These are phyloP conservation scores for Pelobates fuscus DNA, from an alignment of 2,113 vertebrate genomes.

Conservation along the genomic window DNA sequence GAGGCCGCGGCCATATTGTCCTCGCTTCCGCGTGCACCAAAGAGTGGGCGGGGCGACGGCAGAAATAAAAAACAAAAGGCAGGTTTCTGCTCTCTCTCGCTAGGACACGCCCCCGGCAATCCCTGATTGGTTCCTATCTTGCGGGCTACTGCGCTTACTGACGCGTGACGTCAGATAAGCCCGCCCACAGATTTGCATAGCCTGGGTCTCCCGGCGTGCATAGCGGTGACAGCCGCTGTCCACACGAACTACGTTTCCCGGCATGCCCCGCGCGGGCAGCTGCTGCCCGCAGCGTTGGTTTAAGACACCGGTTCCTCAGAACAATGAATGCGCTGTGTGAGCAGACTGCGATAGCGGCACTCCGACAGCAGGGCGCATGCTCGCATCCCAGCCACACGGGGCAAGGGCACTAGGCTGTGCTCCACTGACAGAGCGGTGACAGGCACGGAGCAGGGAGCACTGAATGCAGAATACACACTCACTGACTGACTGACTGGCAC, in stretches of 20 bases:
- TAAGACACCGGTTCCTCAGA: slow-evolving; percentile 16
- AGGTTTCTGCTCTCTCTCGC: too few species aligned
- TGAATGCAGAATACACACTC: background rate
- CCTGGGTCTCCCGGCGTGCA: slow-evolving; percentile 16
- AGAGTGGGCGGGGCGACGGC: background rate
- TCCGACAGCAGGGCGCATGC: slow-evolving; percentile 52
- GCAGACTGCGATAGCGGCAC: slow-evolving; percentile 32
- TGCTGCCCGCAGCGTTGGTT: slow-evolving; percentile 8
- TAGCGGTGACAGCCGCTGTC: too few species aligned
- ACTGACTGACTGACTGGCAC: too few species aligned
- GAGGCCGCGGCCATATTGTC: slow-evolving; percentile 24
- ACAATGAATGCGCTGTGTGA: slow-evolving; percentile 42
- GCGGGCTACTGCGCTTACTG: too few species aligned
- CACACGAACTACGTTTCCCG: slow-evolving; percentile 59
- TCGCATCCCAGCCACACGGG: slow-evolving; percentile 3
- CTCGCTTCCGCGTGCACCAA: slow-evolving; percentile 1
- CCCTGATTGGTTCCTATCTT: background rate
- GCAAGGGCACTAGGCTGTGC: background rate
- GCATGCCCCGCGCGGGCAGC: slow-evolving; percentile 46
- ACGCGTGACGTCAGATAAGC: too few species aligned
- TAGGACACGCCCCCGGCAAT: too few species aligned
- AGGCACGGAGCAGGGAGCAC: background rate
- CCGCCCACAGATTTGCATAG: too few species aligned
- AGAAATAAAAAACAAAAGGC: too few species aligned
- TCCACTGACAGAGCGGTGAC: background rate